These are phyloP conservation scores for Anorthoa munda DNA, from an alignment of 2,888 invertebrate genomes.

Conservation along the genomic window DNA sequence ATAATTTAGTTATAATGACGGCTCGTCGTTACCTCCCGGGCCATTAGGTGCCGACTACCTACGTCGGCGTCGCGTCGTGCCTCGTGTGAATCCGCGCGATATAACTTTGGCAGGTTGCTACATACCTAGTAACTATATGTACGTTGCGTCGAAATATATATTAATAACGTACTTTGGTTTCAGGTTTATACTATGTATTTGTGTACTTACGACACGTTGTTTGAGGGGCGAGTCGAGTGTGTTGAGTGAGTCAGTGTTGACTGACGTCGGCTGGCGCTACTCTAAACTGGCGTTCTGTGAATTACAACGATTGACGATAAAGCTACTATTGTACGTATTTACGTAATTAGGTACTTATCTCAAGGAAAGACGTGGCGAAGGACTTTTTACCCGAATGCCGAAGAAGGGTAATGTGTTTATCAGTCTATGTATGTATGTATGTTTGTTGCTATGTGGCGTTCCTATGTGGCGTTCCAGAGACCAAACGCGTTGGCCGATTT, in stretches of 20 bases:
- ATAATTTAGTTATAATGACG: constrained; percentile 85
- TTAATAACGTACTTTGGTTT: constrained; percentile 52
- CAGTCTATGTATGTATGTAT: too few species aligned
- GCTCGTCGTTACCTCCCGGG: constrained; percentile 77
- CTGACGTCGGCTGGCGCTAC: constrained; percentile 7
- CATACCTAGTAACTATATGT: constrained; percentile 69
- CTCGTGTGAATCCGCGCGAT: constrained; percentile 66
- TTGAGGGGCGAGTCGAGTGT: constrained; percentile 28
- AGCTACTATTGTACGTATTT: neutral
- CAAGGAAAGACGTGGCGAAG: neutral
- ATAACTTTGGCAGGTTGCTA: constrained; percentile 66
- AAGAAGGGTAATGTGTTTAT: too few species aligned
- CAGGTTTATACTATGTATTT: constrained; percentile 52
- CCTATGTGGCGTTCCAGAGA: too few species aligned
- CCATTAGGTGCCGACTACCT: constrained; percentile 75
- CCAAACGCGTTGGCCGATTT: too few species aligned
- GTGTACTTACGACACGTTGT: constrained; percentile 30
- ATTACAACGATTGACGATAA: constrained; percentile 10
- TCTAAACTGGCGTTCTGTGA: constrained; percentile 16
- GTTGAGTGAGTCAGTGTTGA: constrained; percentile 14
- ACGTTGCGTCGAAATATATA: constrained; percentile 63
- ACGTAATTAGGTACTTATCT: neutral
- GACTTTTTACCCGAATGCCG: too few species aligned
- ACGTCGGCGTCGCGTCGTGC: constrained; percentile 63
- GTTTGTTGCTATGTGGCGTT: too few species aligned